Percentiles rank a stretch among this genome's conserved stretches.
phyloP scores from a whole-genome alignment of 2,888 invertebrate species.

The Ischnura elegans region DNA sequence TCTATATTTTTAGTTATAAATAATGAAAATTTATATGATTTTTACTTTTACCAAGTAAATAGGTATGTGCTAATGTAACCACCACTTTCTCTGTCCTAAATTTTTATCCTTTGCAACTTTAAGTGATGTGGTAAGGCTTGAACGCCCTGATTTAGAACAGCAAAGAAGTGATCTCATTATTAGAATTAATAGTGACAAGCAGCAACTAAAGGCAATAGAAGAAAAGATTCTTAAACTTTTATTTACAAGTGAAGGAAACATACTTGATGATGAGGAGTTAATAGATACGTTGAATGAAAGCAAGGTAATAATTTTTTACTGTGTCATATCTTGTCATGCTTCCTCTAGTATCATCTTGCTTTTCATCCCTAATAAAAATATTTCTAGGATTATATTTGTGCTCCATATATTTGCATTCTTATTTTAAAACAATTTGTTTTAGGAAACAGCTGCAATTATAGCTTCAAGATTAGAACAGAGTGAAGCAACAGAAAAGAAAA shows the following conservation, averaged over 20 bases:
- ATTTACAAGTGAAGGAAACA: constrained; percentile 92
- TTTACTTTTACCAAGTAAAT: background rate
- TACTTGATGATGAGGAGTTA: constrained; percentile 95
- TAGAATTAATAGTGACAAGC: constrained; percentile 91
- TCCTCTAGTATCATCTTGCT: background rate
- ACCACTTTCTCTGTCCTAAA: background rate
- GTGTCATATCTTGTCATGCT: background rate
- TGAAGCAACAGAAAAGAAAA: constrained; percentile 91
- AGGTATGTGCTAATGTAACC: background rate
- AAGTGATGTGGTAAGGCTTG: constrained; percentile 93
- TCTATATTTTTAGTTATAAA: background rate
- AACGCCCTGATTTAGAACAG: constrained; percentile 92
- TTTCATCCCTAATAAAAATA: background rate
- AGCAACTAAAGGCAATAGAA: constrained; percentile 90
- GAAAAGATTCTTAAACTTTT: constrained; percentile 92
- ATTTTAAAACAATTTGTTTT: background rate
- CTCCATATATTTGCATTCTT: constrained; percentile 72
- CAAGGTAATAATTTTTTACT: constrained; percentile 80
- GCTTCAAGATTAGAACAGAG: constrained; percentile 92
- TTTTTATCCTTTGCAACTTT: constrained; percentile 71
- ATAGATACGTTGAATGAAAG: constrained; percentile 94
- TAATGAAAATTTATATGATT: no score
- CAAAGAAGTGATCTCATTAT: constrained; percentile 90
- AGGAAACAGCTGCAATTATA: constrained; percentile 95
- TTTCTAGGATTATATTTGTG: background rate